These are phyloP conservation scores for Etheostoma spectabile DNA, from an alignment of 2,113 vertebrate genomes.

Conservation along the genomic window DNA sequence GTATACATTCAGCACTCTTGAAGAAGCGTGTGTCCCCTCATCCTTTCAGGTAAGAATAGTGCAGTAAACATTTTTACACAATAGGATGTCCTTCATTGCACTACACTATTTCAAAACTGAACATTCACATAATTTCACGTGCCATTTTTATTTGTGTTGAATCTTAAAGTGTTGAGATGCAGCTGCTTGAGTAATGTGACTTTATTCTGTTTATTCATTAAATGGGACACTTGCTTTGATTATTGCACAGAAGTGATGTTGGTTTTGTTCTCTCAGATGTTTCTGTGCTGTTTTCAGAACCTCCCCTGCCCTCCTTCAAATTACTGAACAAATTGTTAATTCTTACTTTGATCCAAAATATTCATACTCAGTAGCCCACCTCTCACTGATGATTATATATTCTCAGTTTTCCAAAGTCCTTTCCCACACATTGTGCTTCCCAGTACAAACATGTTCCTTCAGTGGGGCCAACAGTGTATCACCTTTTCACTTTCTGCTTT, in stretches of 20 bases:
- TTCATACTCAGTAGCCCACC: constrained; percentile 9
- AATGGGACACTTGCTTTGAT: constrained; percentile 1
- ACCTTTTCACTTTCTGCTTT: constrained; percentile 50
- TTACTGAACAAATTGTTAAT: constrained; percentile 41
- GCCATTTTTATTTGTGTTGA: not conserved
- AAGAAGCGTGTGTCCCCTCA: constrained; percentile 29
- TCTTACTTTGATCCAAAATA: constrained; percentile 42
- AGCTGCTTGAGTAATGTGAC: not conserved
- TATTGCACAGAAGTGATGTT: not conserved
- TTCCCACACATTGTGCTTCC: constrained; percentile 59
- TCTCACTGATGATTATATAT: constrained; percentile 43
- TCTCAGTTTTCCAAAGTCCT: constrained; percentile 30
- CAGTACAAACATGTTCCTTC: constrained; percentile 53
- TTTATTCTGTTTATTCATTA: not conserved
- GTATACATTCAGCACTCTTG: constrained; percentile 46
- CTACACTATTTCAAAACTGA: not conserved
- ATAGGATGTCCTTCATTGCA: constrained; percentile 15
- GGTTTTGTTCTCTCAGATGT: constrained; percentile 6
- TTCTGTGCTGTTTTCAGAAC: constrained; percentile 2
- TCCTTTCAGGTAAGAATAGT: constrained; percentile 29
- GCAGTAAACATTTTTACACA: constrained; percentile 23
- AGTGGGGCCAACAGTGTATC: constrained; percentile 43
- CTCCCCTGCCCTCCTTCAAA: constrained; percentile 17
- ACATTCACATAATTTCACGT: not conserved
- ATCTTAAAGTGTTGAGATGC: not conserved